Evolutionary conservation across 2,113 vertebrate genomes (phyloP).

Genomic region (Equus przewalskii): DNA sequence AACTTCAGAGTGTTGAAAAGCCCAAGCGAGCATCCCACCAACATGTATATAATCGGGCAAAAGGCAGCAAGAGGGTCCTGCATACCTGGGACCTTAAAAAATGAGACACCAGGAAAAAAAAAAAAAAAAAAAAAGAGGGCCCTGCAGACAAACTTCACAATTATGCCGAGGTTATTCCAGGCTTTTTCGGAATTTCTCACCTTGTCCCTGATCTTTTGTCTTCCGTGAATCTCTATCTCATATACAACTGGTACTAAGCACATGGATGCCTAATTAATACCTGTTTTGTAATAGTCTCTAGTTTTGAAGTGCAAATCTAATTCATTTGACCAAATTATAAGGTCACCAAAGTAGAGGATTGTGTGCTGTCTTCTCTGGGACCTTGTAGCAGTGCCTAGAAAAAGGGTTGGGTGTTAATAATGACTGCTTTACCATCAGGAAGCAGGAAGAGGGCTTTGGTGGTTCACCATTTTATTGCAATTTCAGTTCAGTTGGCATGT

Average conservation of each 20-base stretch:
- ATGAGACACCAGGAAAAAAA: background rate
- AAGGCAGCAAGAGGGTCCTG: background rate
- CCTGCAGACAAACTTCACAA: background rate
- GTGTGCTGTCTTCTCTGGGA: background rate
- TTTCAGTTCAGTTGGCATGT: background rate
- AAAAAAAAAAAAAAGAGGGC: background rate
- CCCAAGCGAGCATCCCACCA: background rate
- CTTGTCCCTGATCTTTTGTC: background rate
- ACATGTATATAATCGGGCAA: background rate
- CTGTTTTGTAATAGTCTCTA: background rate
- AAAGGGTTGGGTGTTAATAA: background rate
- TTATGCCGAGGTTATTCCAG: background rate
- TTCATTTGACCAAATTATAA: background rate
- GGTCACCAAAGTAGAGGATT: background rate
- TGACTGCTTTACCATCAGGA: background rate
- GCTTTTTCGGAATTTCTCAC: background rate
- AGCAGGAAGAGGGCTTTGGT: background rate
- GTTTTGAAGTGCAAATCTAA: constrained; percentile 23
- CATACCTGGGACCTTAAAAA: background rate
- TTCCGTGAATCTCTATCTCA: background rate
- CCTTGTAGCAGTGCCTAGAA: background rate
- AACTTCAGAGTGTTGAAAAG: background rate
- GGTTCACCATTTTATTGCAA: background rate
- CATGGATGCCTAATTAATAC: background rate
- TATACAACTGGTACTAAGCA: background rate